phyloP scores from a whole-genome alignment of 2,113 vertebrate genomes.

The Cyprinodon brontotheroides region DNA sequence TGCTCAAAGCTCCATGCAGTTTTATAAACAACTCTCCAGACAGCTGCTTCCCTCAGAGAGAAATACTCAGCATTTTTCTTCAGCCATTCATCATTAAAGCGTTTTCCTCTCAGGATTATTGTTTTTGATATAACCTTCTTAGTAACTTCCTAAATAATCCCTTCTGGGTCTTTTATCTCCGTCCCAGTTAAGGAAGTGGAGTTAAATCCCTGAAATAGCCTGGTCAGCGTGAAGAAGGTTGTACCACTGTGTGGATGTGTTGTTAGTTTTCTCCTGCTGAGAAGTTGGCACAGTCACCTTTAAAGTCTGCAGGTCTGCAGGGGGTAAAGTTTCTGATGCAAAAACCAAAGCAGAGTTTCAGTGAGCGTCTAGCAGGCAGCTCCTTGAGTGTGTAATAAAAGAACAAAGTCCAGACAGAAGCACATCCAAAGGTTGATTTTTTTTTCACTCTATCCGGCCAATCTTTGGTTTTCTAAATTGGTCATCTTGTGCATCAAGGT shows the following conservation, averaged over 20 bases:
- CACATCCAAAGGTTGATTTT: not conserved
- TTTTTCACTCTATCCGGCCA: not conserved
- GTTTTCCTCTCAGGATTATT: not conserved
- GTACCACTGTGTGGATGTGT: too few species aligned
- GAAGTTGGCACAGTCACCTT: slow-evolving; percentile 8
- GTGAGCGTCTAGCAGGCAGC: not conserved
- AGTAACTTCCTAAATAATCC: slow-evolving; percentile 36
- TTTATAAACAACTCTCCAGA: slow-evolving; percentile 4
- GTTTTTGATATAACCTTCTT: not conserved
- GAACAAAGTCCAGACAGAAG: not conserved
- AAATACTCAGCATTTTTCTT: slow-evolving; percentile 1
- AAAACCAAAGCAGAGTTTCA: slow-evolving; percentile 1
- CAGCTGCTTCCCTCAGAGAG: not conserved
- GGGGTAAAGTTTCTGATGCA: not conserved
- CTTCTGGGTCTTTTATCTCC: not conserved
- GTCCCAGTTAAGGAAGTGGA: too few species aligned
- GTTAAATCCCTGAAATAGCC: too few species aligned
- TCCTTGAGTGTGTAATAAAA: not conserved
- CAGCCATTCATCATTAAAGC: slow-evolving; percentile 6
- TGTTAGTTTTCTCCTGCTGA: slow-evolving; percentile 9
- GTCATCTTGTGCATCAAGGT: too few species aligned
- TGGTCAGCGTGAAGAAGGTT: too few species aligned
- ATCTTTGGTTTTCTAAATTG: not conserved
- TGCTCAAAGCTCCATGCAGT: not conserved
- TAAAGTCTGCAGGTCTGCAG: slow-evolving; percentile 10